Base-by-base conservation (phyloP, 2,888 invertebrate genomes). In the Camptogramma bilineatum region DNA sequence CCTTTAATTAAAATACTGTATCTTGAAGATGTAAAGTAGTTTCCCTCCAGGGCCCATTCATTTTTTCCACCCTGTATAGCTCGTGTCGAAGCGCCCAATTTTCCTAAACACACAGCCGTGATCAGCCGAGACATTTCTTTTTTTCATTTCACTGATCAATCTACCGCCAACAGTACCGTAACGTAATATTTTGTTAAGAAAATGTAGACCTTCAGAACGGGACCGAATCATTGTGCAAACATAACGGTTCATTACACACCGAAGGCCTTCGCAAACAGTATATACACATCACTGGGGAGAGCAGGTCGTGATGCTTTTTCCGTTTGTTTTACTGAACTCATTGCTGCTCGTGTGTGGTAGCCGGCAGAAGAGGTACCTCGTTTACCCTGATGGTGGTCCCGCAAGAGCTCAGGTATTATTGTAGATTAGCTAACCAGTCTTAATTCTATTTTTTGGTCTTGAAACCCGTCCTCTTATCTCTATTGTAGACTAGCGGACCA, bases 331-430 rank as follows among this genome's bases (percentile, higher is more conserved):
- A 72, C 80, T 91, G 71, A 85, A 85, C 84, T 82, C 86, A 75
- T 75, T 66, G 64, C 61, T 64, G 62, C 66, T 79, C 34, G 76
- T 73, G 61, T 79, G 80, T 64, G 80, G 79, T 62, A 72, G 77
- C 57, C 86, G 95, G 67, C 89, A 94, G 65, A 93, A 87, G 73
- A 85, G 95, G 63, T 94, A 93, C 75, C 87, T 95, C 55, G 89
- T 95, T n/a, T 95, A 94, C 78, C 94, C 94, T 8, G 91, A 94
- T 70, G 95, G 94, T 48, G 91, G 94, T 4, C 93, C 93, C 1
- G 94, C 94, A 55, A 89, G 94, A 86, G 89, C 95, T 50, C 94
- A 95, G 93, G 95, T 95, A 62, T 50, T 44, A 16, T 44, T 44
- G 8, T 39, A 39, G n/a, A 39, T 8, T 28, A 28, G 28, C 28